A percentile compares a stretch with the other conserved stretches of the same genome.
These are phyloP conservation scores for Scophthalmus maximus DNA, from an alignment of 2,113 vertebrate species.

Conservation along the genomic window DNA sequence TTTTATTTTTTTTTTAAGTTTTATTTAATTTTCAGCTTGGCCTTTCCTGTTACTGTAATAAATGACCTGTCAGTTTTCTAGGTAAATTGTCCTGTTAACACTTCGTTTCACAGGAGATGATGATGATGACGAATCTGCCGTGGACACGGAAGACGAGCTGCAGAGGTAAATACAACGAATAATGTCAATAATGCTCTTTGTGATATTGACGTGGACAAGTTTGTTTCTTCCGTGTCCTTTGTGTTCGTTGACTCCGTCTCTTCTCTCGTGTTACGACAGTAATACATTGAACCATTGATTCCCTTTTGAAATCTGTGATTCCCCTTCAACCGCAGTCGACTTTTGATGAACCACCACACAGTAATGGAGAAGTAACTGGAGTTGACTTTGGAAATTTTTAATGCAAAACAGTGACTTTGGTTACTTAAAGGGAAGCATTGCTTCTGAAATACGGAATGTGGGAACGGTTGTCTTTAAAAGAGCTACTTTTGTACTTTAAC, in stretches of 20 bases:
- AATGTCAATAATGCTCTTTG: background rate
- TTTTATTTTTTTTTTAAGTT: background rate
- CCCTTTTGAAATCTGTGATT: background rate
- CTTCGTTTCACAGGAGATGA: conserved; percentile 54
- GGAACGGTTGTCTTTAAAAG: too few relatives aligned
- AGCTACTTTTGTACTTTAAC: too few relatives aligned
- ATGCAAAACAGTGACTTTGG: too few relatives aligned
- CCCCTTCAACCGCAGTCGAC: background rate
- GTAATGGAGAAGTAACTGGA: background rate
- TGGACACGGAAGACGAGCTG: conserved; percentile 91
- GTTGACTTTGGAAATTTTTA: too few relatives aligned
- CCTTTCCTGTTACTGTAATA: background rate
- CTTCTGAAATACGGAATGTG: too few relatives aligned
- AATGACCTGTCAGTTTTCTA: background rate
- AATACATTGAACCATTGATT: background rate
- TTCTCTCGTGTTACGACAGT: background rate
- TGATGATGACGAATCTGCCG: conserved; percentile 81
- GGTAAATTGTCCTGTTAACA: background rate
- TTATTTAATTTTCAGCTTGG: background rate
- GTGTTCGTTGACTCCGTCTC: background rate
- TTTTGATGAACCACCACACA: background rate
- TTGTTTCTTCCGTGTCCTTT: background rate
- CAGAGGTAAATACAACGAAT: conserved; percentile 82
- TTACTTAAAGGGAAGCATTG: too few relatives aligned
- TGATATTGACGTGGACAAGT: background rate